Percentiles rank a stretch among this genome's conserved stretches.
phyloP scores from a whole-genome alignment of 2,888 invertebrate genomes.

The Bombylius major region DNA sequence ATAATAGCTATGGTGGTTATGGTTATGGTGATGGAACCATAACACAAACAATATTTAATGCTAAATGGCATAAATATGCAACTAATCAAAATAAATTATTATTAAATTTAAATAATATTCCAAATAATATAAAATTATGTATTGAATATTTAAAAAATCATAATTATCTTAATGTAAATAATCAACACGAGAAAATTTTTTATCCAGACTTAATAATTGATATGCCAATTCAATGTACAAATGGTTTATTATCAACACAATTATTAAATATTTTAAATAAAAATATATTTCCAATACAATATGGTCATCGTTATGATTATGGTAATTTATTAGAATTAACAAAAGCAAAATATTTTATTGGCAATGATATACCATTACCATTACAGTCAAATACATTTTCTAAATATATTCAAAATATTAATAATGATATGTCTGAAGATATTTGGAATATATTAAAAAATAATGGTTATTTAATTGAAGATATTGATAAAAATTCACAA shows the following conservation, averaged over 20 bases:
- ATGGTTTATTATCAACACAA: constrained; percentile 1
- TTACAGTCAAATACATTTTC: constrained; percentile 6
- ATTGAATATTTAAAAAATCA: constrained; percentile 2
- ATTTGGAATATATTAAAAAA: constrained; percentile 10
- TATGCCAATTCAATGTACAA: constrained; percentile 7
- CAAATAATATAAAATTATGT: background rate
- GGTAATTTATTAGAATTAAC: constrained; percentile 6
- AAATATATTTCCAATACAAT: constrained; percentile 11
- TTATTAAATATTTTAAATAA: constrained; percentile 6
- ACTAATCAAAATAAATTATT: background rate
- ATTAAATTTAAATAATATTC: background rate
- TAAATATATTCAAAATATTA: constrained; percentile 1
- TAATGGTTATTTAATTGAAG: constrained; percentile 1
- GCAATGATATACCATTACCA: constrained; percentile 1
- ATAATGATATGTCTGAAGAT: background rate
- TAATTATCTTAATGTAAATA: constrained; percentile 2
- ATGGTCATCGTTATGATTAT: constrained; percentile 12
- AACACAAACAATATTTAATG: constrained; percentile 2
- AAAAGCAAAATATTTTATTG: constrained; percentile 10
- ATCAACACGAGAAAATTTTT: constrained; percentile 1
- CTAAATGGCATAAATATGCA: constrained; percentile 3
- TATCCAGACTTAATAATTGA: constrained; percentile 2
- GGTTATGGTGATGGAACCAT: constrained; percentile 6
- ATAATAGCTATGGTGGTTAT: constrained; percentile 15
- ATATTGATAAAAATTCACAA: background rate